Conservation (phyloP, 53 echinoderm and acorn worm genomes). For the Crossaster papposus region DNA sequence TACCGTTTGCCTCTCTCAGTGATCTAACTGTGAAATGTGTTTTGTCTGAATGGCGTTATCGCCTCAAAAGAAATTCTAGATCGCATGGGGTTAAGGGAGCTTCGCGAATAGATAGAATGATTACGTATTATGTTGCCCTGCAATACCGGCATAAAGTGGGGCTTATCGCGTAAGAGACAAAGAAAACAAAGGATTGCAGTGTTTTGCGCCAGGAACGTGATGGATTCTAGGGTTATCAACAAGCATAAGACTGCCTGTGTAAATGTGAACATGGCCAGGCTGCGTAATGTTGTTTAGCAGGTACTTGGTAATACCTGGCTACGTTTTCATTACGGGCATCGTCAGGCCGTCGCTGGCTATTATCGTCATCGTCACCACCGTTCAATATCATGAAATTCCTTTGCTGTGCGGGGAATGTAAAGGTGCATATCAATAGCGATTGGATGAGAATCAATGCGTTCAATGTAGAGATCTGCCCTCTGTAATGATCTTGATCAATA, state of each 20-base stretch:
- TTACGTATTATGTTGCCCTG: background rate
- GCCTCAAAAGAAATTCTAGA: background rate
- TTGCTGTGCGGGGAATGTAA: background rate
- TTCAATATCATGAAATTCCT: background rate
- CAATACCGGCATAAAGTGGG: background rate
- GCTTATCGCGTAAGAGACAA: background rate
- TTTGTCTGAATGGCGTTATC: background rate
- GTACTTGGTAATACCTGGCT: background rate
- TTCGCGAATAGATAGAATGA: background rate
- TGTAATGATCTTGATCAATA: background rate
- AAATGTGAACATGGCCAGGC: background rate
- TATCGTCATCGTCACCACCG: background rate
- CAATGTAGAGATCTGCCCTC: background rate
- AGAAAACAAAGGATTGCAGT: background rate
- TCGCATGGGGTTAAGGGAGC: slow-evolving; percentile 22
- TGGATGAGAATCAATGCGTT: background rate
- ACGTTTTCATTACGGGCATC: background rate
- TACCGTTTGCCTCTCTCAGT: slow-evolving; percentile 14
- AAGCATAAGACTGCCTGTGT: background rate
- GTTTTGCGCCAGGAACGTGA: background rate
- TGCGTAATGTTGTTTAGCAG: background rate
- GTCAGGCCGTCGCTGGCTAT: background rate
- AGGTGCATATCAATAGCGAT: background rate
- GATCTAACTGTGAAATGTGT: slow-evolving; percentile 6
- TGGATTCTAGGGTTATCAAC: background rate